These are phyloP conservation scores for Dicrurus megarhynchus DNA, from an alignment of 2,113 vertebrate genomes.

Conservation along the genomic window DNA sequence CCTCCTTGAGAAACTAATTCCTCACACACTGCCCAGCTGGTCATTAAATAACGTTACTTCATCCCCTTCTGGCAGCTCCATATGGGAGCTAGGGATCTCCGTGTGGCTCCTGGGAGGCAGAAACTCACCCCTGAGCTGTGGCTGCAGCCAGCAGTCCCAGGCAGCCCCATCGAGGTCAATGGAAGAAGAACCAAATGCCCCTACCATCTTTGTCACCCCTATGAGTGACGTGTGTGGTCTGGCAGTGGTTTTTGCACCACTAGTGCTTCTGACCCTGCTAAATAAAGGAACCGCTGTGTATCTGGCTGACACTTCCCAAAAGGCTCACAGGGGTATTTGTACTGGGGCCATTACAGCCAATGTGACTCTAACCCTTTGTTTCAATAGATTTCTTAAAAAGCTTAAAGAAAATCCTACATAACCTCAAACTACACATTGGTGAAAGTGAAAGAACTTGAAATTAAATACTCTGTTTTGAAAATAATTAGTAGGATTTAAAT, in stretches of 20 bases:
- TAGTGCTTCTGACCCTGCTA: background rate
- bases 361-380: background rate
- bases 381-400: background rate
- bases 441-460: background rate
- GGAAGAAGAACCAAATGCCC: background rate
- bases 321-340: background rate
- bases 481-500: background rate
- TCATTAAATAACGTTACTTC: background rate
- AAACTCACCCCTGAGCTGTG: background rate
- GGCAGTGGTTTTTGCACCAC: background rate
- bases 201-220: background rate
- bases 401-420: background rate
- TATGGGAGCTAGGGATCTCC: background rate
- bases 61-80: background rate
- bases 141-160: fast-evolving
- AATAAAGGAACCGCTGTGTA: background rate
- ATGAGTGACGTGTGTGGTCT: fast-evolving
- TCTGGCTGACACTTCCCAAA: background rate
- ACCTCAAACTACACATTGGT: background rate
- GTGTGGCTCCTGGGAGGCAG: fast-evolving
- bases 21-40: fast-evolving
- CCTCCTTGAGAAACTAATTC: background rate
- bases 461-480: background rate
- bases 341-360: background rate
- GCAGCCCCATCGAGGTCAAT: fast-evolving